Percentiles rank a stretch among this genome's conserved stretches.
Conservation (phyloP, 1,140 invertebrate species). For the Platorchestia sp. region DNA sequence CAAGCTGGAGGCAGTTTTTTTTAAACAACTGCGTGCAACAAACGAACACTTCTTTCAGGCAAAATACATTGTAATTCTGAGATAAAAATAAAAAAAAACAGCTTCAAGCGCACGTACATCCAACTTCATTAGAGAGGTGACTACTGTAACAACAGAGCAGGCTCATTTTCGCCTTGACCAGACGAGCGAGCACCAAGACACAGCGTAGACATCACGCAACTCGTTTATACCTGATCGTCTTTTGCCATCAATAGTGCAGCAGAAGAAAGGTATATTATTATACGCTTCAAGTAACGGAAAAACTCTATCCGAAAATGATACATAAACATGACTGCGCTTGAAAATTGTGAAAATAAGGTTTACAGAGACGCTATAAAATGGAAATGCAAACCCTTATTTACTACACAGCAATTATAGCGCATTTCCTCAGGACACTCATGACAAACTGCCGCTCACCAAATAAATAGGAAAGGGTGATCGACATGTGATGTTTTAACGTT, state of each 20-base stretch:
- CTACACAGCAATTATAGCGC: neutral
- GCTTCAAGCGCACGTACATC: neutral
- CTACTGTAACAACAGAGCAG: neutral
- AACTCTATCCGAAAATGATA: neutral
- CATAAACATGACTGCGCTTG: neutral
- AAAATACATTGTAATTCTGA: too few relatives aligned
- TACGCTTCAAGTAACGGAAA: neutral
- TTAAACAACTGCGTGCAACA: neutral
- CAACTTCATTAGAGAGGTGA: neutral
- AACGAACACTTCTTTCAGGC: neutral
- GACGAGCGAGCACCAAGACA: neutral
- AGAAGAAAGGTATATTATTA: neutral
- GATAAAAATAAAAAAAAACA: neutral
- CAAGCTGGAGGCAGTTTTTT: neutral
- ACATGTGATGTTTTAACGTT: neutral
- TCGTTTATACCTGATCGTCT: neutral
- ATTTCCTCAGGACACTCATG: neutral
- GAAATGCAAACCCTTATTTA: neutral
- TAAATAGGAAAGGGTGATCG: neutral
- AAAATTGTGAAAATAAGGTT: neutral
- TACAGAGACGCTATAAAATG: neutral
- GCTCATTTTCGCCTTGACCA: too few relatives aligned
- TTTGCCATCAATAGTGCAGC: neutral
- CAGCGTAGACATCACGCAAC: too few relatives aligned
- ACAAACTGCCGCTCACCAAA: neutral